Evolutionary conservation across 2,797 vertebrate genomes (phyloP).

Genomic region (Parauchenoglanis punctatus): DNA sequence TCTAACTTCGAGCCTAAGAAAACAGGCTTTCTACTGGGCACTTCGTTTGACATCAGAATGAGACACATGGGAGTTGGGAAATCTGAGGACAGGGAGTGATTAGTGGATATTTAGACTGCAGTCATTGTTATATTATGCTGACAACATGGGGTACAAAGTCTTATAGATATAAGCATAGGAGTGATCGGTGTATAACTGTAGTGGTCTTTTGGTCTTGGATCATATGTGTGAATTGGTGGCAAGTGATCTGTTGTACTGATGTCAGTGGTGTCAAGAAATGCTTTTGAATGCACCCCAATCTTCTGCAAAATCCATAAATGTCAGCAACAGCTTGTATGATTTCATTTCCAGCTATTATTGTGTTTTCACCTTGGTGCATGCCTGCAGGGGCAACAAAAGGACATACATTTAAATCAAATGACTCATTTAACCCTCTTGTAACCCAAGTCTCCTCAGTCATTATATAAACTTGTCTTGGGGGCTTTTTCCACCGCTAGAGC

Average conservation of each 20-base stretch:
- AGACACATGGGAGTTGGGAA: slow-evolving; percentile 45
- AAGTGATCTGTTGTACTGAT: slow-evolving; percentile 6
- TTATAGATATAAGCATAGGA: neutral
- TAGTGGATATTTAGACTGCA: slow-evolving; percentile 31
- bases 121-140: slow-evolving; percentile 17
- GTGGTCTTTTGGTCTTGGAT: slow-evolving; percentile 16
- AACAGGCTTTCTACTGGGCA: slow-evolving; percentile 57
- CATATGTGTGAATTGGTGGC: neutral
- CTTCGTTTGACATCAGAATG: slow-evolving; percentile 49
- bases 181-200: neutral
- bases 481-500: neutral
- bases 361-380: slow-evolving; percentile 15
- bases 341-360: slow-evolving; percentile 12
- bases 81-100: slow-evolving; percentile 23
- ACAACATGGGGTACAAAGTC: neutral
- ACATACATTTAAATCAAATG: slow-evolving; percentile 21
- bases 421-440: slow-evolving; percentile 39
- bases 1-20: slow-evolving; percentile 61
- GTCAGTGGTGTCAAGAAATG: slow-evolving; percentile 5
- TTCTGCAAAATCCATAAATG: neutral
- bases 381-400: slow-evolving; percentile 17
- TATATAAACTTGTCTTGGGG: slow-evolving; percentile 35
- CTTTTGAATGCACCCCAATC: neutral
- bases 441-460: slow-evolving; percentile 25
- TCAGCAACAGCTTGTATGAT: slow-evolving; percentile 1